Percentiles rank a stretch among this genome's conserved stretches.
phyloP scores from a whole-genome alignment of 1,140 invertebrate species.

The Eubasilissa regina region DNA sequence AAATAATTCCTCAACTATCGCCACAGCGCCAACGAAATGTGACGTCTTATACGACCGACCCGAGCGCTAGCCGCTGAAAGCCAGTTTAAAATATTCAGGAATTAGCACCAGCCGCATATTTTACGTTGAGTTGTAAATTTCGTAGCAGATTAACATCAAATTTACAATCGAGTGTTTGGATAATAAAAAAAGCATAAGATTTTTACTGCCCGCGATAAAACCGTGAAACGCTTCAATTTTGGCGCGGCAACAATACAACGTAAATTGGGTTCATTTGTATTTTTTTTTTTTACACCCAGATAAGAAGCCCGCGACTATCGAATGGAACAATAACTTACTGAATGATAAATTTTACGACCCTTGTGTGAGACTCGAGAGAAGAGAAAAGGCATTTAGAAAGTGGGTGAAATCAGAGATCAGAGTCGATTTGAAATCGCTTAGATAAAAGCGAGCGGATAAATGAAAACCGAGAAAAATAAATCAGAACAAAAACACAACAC shows the following conservation, averaged over 20 bases:
- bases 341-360: slow-evolving; percentile 27
- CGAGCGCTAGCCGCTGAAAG: too few relatives aligned
- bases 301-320: slow-evolving; percentile 28
- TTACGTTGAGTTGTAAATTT: slow-evolving; percentile 12
- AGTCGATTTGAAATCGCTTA: too few relatives aligned
- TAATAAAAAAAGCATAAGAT: slow-evolving; percentile 26
- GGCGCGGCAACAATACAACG: slow-evolving; percentile 21
- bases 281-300: slow-evolving; percentile 20
- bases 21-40: too few relatives aligned
- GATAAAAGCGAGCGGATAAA: too few relatives aligned
- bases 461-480: too few relatives aligned
- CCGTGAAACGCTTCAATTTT: slow-evolving; percentile 19
- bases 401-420: background rate
- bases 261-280: slow-evolving; percentile 25
- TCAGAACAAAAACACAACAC: too few relatives aligned
- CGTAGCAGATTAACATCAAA: slow-evolving; percentile 33
- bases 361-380: too few relatives aligned
- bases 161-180: slow-evolving; percentile 34
- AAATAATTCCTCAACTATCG: too few relatives aligned
- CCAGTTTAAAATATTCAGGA: background rate
- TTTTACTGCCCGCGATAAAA: slow-evolving; percentile 29
- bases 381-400: background rate
- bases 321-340: slow-evolving; percentile 14
- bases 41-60: too few relatives aligned
- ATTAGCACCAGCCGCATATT: background rate